Base-by-base conservation (phyloP, 2,888 invertebrate species). In the Gortyna flavago region DNA sequence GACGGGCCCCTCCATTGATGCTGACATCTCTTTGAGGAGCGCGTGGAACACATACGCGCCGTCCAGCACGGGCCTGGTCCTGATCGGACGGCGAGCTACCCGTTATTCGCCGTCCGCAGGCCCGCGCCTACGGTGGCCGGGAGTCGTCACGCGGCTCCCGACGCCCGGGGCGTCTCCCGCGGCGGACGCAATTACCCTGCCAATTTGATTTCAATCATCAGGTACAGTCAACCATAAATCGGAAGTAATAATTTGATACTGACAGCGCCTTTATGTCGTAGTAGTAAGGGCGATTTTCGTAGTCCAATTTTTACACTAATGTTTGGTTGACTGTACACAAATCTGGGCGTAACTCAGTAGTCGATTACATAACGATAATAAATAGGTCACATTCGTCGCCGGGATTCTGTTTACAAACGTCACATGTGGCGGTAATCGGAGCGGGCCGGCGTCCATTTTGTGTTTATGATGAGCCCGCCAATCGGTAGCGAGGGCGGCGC, bases 371-470 rank as follows among this genome's bases (percentile, higher is more conserved):
- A 80, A 81, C 29, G 51, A 57, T 72, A 82, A 51, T 79, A 91
- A 91, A 93, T 95, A 91, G 94, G 94, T 94, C 94, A 54, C 35
- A 92, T 86, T 88, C 87, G 85, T 84, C 88, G 85, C 71, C 86
- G 84, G 89, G 86, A 87, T 72, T 88, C 54, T 82, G 88, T 89
- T 87, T 86, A 88, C 84, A 72, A 85, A 81, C 79, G 75, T 81
- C 77, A 77, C 84, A 86, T 84, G 81, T 88, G 90, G 91, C 88
- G 80, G 95, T 94, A 95, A 95, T 90, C 83, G 78, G 94, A 95
- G 92, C 89, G 85, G 85, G 85, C 90, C 88, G 90, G 93, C 88
- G 90, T 91, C 95, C 95, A 95, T 95, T 90, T 95, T 95, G 93
- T 91, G 91, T 92, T 93, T 89, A 92, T 85, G 88, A 89, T 87